Conservation (phyloP, 1,140 invertebrate genomes). For the Zaprionus nigranus region DNA sequence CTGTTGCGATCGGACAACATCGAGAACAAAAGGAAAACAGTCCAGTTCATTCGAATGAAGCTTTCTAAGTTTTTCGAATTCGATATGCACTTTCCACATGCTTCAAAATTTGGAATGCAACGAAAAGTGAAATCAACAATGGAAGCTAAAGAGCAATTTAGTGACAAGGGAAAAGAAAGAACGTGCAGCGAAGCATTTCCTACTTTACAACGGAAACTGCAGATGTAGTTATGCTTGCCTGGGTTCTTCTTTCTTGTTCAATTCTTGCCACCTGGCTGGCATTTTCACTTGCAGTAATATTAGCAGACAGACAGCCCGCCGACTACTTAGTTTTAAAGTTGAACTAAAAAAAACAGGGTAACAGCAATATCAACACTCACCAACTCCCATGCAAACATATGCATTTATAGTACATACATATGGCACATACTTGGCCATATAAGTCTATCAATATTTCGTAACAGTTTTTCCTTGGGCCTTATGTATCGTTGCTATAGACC, state of each 20-base stretch:
- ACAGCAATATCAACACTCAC: constrained; percentile 11
- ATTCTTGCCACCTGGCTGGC: constrained; percentile 32
- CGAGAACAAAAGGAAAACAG: too few species aligned
- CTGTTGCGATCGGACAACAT: too few species aligned
- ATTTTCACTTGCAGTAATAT: constrained; percentile 40
- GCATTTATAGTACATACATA: neutral
- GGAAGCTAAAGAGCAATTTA: neutral
- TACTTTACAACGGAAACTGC: constrained; percentile 41
- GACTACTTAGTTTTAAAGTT: constrained; percentile 68
- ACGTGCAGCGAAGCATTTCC: constrained; percentile 43
- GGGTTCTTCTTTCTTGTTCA: constrained; percentile 25
- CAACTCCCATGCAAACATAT: constrained; percentile 14
- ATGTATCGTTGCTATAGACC: constrained; percentile 72
- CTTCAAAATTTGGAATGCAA: constrained; percentile 56
- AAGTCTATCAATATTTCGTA: constrained; percentile 54
- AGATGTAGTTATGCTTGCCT: constrained; percentile 20
- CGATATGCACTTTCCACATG: constrained; percentile 10
- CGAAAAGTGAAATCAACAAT: constrained; percentile 53
- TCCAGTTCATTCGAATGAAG: too few species aligned
- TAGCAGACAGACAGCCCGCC: constrained; percentile 64
- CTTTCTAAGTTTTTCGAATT: constrained; percentile 53
- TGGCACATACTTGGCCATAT: constrained; percentile 10
- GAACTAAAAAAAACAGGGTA: constrained; percentile 50
- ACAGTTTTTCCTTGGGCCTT: constrained; percentile 58
- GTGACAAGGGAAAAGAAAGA: neutral